phyloP scores from a whole-genome alignment of 2,888 invertebrate species.

The Dryobotodes eremita region DNA sequence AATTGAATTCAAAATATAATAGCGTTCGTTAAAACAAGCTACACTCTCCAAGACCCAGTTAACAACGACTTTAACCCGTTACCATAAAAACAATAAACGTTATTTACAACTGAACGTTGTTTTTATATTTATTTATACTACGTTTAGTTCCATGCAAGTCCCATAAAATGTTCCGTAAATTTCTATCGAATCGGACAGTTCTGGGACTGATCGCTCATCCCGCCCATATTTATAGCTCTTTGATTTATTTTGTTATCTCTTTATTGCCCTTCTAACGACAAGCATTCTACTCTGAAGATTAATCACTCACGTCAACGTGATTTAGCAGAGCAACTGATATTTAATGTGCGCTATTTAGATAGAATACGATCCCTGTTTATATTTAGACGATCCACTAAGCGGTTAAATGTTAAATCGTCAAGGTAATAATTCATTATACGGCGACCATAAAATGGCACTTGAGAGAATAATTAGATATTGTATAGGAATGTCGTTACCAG shows the following conservation, averaged over 20 bases:
- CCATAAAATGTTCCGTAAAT: conserved; percentile 88
- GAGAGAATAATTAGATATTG: conserved; percentile 73
- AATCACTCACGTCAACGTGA: conserved; percentile 89
- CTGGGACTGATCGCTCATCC: conserved; percentile 89
- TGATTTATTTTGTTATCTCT: conserved; percentile 91
- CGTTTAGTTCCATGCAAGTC: conserved; percentile 82
- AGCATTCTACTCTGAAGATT: conserved; percentile 89
- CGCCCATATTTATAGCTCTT: conserved; percentile 87
- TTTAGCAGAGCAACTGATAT: conserved; percentile 90
- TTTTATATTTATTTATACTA: conserved; percentile 86
- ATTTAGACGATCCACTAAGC: conserved; percentile 84
- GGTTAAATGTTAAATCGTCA: conserved; percentile 83
- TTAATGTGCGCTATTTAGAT: conserved; percentile 89
- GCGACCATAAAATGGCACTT: conserved; percentile 68
- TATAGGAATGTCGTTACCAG: conserved; percentile 61
- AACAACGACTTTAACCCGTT: conserved; percentile 70
- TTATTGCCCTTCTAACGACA: conserved; percentile 90
- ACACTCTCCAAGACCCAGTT: conserved; percentile 58
- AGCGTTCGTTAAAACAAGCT: conserved; percentile 73
- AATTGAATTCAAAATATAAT: conserved; percentile 74
- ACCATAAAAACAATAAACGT: conserved; percentile 83
- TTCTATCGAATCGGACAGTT: conserved; percentile 84
- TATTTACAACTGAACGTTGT: conserved; percentile 84
- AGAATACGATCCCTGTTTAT: conserved; percentile 86
- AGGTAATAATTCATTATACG: conserved; percentile 77